Base-by-base conservation (phyloP, 2,797 vertebrate genomes). In the Centropyge bicolor region DNA sequence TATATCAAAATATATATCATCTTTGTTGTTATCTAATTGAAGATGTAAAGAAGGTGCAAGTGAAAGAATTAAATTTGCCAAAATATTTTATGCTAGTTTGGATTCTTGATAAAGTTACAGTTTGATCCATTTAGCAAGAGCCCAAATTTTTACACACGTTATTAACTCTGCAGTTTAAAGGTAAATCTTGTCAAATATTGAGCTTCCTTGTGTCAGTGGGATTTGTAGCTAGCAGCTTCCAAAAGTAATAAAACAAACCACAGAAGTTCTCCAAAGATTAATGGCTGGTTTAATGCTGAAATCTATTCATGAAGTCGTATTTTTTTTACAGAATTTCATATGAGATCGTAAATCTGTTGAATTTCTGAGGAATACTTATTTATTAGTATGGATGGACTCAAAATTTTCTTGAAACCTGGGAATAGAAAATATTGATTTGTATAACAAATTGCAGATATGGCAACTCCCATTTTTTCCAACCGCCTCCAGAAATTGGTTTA, bases 141-240 rank as follows among this genome's bases (percentile, higher is more conserved):
- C 1, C 41, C 12, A 24, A 7, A 52, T 60, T 66, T 57, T 7
- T 6, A 24, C 16, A 59, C 51, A 27, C 4, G 64, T 36, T 59
- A 46, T 45, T 27, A 48, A 41, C 40, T 35, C 22, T 78, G 60
- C n/a, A 27, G 38, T 54, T 12, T 46, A 38, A 67, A 45, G 35
- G 16, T 35, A 49, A 45, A 41, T 54, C 56, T 35, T 64, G 43
- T 72, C 38, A 66, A 78, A 72, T 49, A 72, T 20, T 67, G 40
- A 67, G 16, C 27, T 79, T 67, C 5, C 43, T 56, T 49, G 49
- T 57, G 43, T 14, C 55, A n/a, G 5, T 36, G 11, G 51, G 36
- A 57, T 70, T 51, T 64, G 27, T 17, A 36, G 68, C 43, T 17
- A 41, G 2, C 57, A 17, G 36, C 57, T 13, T 49, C 24, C 3